Conservation (phyloP, 2,797 vertebrate species). For the Mus caroli region DNA sequence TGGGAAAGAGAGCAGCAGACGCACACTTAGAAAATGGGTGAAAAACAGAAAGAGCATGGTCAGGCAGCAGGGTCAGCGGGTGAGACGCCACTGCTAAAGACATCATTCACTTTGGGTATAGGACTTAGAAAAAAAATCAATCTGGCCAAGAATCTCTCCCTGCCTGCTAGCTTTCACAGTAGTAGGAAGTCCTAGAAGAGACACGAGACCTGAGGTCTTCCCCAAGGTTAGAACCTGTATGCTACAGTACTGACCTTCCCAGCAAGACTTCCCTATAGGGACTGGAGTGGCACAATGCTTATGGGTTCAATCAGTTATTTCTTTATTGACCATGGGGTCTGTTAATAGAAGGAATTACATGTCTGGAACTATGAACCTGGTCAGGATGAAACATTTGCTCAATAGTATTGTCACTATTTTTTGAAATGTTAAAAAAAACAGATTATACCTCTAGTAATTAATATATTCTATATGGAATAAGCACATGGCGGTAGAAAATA, state of each 20-base stretch:
- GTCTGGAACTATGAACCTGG: not conserved
- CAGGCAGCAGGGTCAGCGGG: accelerated
- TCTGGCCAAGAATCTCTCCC: not conserved
- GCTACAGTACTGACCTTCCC: not conserved
- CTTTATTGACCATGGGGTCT: not conserved
- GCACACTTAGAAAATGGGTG: accelerated
- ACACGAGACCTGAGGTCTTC: not conserved
- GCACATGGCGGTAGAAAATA: conserved; percentile 22
- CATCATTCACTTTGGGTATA: not conserved
- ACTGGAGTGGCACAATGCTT: no score
- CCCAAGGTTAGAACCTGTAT: not conserved
- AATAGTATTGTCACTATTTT: not conserved
- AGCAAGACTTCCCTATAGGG: not conserved
- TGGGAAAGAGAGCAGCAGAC: accelerated
- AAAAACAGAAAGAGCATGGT: accelerated
- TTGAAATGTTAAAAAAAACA: not conserved
- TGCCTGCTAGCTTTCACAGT: not conserved
- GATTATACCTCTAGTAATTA: not conserved
- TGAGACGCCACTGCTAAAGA: not conserved
- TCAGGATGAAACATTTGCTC: not conserved
- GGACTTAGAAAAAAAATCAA: not conserved
- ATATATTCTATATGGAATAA: not conserved
- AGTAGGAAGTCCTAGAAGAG: not conserved
- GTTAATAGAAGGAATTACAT: not conserved
- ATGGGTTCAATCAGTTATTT: not conserved